phyloP scores from a whole-genome alignment of 2,113 vertebrate genomes.

The Callorhinus ursinus region DNA sequence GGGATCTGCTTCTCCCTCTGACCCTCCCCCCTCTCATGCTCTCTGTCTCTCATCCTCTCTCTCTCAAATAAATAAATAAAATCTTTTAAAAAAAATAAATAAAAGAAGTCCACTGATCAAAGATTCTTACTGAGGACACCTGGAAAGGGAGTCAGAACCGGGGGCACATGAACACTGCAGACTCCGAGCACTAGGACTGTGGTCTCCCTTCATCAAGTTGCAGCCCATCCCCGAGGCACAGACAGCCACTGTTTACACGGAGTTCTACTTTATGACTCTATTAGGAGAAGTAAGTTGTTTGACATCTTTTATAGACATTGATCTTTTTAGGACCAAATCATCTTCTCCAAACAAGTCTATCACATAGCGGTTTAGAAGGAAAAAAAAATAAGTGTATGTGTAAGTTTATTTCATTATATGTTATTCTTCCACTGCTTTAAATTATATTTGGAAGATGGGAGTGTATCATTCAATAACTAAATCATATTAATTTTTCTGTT shows the following conservation, averaged over 20 bases:
- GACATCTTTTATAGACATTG: neutral
- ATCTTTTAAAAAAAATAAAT: too few species aligned
- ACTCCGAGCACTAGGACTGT: neutral
- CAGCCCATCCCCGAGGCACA: neutral
- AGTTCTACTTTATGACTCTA: neutral
- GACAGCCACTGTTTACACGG: neutral
- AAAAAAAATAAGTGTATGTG: neutral
- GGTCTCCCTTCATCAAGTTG: neutral
- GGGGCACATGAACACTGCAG: neutral
- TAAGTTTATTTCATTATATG: neutral
- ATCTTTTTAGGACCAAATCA: neutral
- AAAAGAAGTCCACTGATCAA: neutral
- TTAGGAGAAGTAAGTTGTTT: neutral
- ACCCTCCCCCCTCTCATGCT: too few species aligned
- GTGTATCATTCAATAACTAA: neutral
- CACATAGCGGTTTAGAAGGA: neutral
- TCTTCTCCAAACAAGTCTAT: slow-evolving; percentile 19
- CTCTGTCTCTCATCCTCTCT: too few species aligned
- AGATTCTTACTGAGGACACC: neutral
- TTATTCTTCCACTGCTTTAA: neutral
- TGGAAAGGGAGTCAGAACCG: neutral
- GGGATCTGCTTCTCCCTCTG: too few species aligned
- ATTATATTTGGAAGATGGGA: neutral
- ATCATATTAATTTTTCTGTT: neutral
- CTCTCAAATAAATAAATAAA: too few species aligned